A percentile compares a stretch with the other conserved stretches of the same genome.
Evolutionary conservation across 2,888 invertebrate genomes (phyloP).

Genomic region (Himalopsyche anomala): DNA sequence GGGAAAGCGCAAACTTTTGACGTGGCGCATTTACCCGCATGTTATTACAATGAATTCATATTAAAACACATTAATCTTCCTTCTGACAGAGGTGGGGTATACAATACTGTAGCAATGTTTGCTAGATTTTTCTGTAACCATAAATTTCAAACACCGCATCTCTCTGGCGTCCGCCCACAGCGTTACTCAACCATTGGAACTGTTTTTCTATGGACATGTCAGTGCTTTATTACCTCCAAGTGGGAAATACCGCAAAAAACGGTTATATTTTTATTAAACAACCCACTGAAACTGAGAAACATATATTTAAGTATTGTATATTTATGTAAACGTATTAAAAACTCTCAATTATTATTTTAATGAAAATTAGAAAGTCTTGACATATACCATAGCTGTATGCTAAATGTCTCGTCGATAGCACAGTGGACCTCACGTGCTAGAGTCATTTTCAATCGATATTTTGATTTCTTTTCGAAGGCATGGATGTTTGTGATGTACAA

Average conservation of each 20-base stretch:
- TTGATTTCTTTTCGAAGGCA: too few relatives aligned
- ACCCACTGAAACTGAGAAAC: background rate
- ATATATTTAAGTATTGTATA: background rate
- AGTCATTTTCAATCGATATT: too few relatives aligned
- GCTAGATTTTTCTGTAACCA: conserved; percentile 57
- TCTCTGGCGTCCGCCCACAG: conserved; percentile 44
- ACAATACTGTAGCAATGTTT: conserved; percentile 55
- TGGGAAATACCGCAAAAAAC: background rate
- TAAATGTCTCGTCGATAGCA: too few relatives aligned
- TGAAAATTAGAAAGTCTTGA: too few relatives aligned
- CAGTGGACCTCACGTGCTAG: too few relatives aligned
- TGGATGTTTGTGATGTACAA: too few relatives aligned
- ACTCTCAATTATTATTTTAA: too few relatives aligned
- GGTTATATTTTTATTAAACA: conserved; percentile 21
- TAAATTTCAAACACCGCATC: conserved; percentile 49
- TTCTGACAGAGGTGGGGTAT: conserved; percentile 54
- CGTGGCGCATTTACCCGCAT: conserved; percentile 51
- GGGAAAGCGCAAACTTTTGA: conserved; percentile 48
- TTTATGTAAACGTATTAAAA: background rate
- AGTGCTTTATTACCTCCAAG: conserved; percentile 29
- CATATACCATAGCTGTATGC: too few relatives aligned
- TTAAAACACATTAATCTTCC: conserved; percentile 64
- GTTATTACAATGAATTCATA: conserved; percentile 64
- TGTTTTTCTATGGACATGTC: conserved; percentile 35
- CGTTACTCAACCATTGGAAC: conserved; percentile 23